These are phyloP conservation scores for Graphium colonna DNA, from an alignment of 2,888 invertebrate species.

Conservation along the genomic window DNA sequence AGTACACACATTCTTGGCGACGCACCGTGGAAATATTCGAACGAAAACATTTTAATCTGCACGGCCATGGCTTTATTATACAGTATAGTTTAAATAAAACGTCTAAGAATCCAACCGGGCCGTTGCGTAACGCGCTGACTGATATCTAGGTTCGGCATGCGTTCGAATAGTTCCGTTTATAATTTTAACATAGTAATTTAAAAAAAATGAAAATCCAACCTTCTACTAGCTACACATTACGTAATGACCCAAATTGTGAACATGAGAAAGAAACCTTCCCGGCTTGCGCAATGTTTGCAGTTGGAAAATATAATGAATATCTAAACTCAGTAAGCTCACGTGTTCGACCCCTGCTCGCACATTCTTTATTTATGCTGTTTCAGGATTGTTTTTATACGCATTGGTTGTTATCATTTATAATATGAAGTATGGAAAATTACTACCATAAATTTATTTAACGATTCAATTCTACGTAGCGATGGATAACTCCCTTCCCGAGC, in stretches of 20 bases:
- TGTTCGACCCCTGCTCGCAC: conserved; percentile 2
- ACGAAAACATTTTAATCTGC: conserved; percentile 63
- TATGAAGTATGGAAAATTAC: conserved; percentile 13
- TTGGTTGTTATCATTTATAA: not conserved
- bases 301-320: conserved; percentile 36
- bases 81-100: conserved; percentile 26
- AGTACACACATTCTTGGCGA: conserved; percentile 56
- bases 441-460: conserved; percentile 4
- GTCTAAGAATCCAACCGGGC: conserved; percentile 3
- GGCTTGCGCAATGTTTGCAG: conserved; percentile 49
- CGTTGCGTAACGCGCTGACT: conserved; percentile 10
- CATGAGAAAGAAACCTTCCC: conserved; percentile 50
- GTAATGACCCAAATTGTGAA: conserved; percentile 57
- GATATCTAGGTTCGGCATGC: conserved; percentile 1
- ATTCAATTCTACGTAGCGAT: conserved; percentile 10
- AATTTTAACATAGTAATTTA: not conserved
- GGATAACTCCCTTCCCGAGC: conserved; percentile 27
- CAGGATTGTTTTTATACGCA: too few relatives aligned
- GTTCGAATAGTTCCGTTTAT: not conserved
- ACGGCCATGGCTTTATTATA: conserved; percentile 58
- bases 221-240: conserved; percentile 35
- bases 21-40: conserved; percentile 56
- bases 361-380: not conserved
- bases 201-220: conserved; percentile 27
- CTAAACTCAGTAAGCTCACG: conserved; percentile 11